Base-by-base conservation (phyloP, 2,888 invertebrate species). In the Cantharis rufa region DNA sequence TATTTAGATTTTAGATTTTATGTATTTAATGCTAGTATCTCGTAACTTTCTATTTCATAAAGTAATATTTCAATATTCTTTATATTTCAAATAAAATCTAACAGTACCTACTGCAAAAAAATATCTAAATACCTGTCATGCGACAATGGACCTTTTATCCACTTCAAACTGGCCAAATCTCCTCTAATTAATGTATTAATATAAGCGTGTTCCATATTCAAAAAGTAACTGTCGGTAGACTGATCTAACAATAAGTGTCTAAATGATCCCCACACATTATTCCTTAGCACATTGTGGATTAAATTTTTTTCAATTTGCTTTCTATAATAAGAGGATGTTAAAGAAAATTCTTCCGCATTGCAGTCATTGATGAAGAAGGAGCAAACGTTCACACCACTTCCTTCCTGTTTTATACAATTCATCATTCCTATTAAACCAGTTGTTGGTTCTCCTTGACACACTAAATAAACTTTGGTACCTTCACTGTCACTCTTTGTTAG, bases 111-210 rank as follows among this genome's bases (percentile, higher is more conserved):
- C 24, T 24, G 9, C 9, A 24, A 24, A 24, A 24, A 7, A 24
- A 24, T 66, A 88, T 88, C 75, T 88, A n/a, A n/a, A n/a, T n/a
- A 88, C 85, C 89, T 90, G 84, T 92, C 91, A 84, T 91, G 92
- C 62, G 92, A 91, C 69, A 93, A 90, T 71, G 94, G 94, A 74
- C 96, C 96, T 90, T 96, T 97, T 86, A 98, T 96, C 98, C 96
- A 99, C 84, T 93, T 92, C 82, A 97, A 91, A 83, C 95, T 98
- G 16, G 98, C 93, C 81, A 99, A 91, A 89, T 99, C 99, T 75
- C 99, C 99, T 85, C 98, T 92, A 15, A 94, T 94, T 82, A 97
- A 88, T 1, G 97, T 95, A 89, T 99, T 98, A 71, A 99, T 95
- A 89, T 97, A 98, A 13, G 98, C 98, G 89, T 98, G 96, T 86